Conservation (phyloP, 2,797 vertebrate genomes). For the Epinephelus awoara region DNA sequence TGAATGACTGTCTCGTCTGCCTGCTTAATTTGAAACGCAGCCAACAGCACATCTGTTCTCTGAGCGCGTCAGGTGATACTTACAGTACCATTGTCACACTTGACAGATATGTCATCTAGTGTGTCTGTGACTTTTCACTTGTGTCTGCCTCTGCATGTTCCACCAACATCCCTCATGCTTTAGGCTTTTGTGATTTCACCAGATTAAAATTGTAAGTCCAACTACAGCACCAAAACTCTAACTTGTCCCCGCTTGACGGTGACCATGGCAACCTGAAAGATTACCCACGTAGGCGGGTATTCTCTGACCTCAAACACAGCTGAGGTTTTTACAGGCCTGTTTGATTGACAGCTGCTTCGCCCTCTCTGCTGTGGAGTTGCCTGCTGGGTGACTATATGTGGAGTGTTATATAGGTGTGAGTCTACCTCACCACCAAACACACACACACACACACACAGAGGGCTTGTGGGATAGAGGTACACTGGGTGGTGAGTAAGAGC, state of each 20-base stretch:
- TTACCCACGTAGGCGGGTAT: constrained; percentile 20
- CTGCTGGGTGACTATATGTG: constrained; percentile 44
- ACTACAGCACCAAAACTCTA: neutral
- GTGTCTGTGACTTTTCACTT: neutral
- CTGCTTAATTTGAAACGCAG: neutral
- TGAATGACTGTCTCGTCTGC: neutral
- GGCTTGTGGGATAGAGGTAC: constrained; percentile 3
- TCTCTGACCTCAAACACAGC: constrained; percentile 34
- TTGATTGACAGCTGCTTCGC: constrained; percentile 56
- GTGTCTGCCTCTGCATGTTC: neutral
- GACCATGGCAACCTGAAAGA: constrained; percentile 38
- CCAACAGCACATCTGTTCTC: constrained; percentile 60
- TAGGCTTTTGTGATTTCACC: constrained; percentile 3
- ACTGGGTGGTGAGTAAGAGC: constrained; percentile 57
- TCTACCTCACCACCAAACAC: neutral
- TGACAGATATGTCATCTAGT: neutral
- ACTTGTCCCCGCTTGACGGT: constrained; percentile 43
- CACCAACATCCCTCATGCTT: neutral
- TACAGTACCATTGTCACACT: neutral
- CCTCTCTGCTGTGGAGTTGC: constrained; percentile 4
- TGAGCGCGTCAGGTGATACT: constrained; percentile 2
- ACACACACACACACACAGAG: neutral
- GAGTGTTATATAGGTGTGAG: neutral
- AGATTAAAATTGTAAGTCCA: neutral
- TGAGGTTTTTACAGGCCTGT: constrained; percentile 34